Evolutionary conservation across 2,113 vertebrate genomes (phyloP), one percentile per base, ranked within the genome.

Genomic region (Alligator mississippiensis): DNA sequence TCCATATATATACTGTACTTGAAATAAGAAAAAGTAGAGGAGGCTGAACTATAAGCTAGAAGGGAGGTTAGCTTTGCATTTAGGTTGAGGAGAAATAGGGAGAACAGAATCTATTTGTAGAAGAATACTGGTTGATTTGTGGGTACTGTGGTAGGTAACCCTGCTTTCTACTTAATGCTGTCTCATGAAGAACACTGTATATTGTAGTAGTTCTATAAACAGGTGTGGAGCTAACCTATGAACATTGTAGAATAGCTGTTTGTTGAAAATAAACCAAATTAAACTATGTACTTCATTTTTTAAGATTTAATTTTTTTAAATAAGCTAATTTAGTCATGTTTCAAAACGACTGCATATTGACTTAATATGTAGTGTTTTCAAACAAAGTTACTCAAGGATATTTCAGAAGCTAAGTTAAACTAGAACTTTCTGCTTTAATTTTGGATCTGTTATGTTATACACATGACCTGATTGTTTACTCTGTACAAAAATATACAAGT

Each of bases 51-150:
- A 2, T 4, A 63, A 87, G 30, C 92, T 87, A 84, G 84, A 80
- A 89, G 83, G 93, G 61, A n/a, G 68, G 62, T 82, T 89, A 87
- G 83, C 68, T 58, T 88, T 95, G 76, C 55, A 86, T 90, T 92
- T 75, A 90, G 80, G 66, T 89, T 96, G 72, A 81, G 54, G 80
- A 81, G 79, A 84, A 25, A 68, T 74, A 82, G n/a, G 70, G 84
- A 84, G 76, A 88, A 55, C 34, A 93, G 91, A 89, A 76, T 79
- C 18, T 79, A 70, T 47, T 74, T 47, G 70, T 47, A 38, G 77
- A 61, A 9, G 60, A 21, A 68, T 83, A 55, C 15, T 19, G 30
- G 75, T 86, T 80, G 74, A 87, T 84, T 95, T 38, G 16, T 88
- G 74, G 60, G 78, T 90, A 13, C 61, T 87, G 47, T 83, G 85